Evolutionary conservation across 2,113 vertebrate species (phyloP).

Genomic region (Daboia siamensis): DNA sequence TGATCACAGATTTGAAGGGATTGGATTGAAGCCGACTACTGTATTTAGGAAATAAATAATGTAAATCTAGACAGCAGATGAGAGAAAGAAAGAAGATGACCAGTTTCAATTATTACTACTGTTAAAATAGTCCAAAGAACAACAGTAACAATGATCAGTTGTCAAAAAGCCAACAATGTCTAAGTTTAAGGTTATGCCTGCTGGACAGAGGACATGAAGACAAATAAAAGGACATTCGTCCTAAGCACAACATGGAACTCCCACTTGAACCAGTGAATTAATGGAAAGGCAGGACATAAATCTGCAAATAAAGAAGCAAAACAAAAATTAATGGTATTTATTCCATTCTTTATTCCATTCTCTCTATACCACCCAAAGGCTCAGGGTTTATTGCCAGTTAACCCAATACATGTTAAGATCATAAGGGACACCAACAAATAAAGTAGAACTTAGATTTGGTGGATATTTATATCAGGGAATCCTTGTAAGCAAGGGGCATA

Average conservation of each 20-base stretch:
- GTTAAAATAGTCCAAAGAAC: background rate
- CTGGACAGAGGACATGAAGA: background rate
- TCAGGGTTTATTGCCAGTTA: too few relatives aligned
- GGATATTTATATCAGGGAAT: background rate
- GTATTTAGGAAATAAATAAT: background rate
- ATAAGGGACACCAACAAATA: background rate
- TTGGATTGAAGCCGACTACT: background rate
- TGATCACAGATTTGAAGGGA: background rate
- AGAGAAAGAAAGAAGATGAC: background rate
- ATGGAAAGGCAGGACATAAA: background rate
- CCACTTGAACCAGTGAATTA: background rate
- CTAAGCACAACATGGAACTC: background rate
- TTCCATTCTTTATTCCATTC: background rate
- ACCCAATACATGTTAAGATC: background rate
- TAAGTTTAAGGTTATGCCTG: background rate
- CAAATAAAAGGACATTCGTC: background rate
- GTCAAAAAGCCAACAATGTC: background rate
- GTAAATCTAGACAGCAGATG: background rate
- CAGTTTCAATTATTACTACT: background rate
- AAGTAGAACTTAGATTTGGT: background rate
- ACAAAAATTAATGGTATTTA: background rate
- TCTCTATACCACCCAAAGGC: background rate
- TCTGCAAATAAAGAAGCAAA: background rate
- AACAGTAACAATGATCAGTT: background rate
- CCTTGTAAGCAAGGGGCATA: background rate